Percentiles rank a stretch among this genome's conserved stretches.
Evolutionary conservation across 35 echinoderm and acorn worm species (phyloP).

Genomic region (Holothuria glaberrima): DNA sequence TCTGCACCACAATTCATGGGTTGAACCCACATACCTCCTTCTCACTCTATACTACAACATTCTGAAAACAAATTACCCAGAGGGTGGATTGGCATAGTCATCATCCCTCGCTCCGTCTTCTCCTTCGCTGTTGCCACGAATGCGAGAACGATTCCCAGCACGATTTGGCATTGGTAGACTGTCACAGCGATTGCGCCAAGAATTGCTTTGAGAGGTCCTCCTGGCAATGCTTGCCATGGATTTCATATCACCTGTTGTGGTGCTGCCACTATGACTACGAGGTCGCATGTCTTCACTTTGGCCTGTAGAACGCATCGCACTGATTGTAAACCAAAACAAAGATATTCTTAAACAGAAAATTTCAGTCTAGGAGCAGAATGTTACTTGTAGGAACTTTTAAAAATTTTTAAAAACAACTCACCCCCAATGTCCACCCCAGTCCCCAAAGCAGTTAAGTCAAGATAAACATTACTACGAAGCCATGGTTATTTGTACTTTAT

Average conservation of each 20-base stretch:
- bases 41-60: background rate
- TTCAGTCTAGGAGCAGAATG: too few species aligned
- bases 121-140: slow-evolving; percentile 71
- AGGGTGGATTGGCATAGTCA: slow-evolving; percentile 74
- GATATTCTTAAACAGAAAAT: too few species aligned
- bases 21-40: too few species aligned
- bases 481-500: too few species aligned
- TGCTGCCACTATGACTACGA: slow-evolving; percentile 81
- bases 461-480: too few species aligned
- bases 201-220: slow-evolving; percentile 16
- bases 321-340: background rate
- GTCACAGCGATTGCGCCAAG: slow-evolving; percentile 86
- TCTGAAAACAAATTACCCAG: slow-evolving; percentile 29
- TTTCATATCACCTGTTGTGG: slow-evolving; percentile 47
- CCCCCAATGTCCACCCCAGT: too few species aligned
- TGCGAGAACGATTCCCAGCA: slow-evolving; percentile 23
- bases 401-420: too few species aligned
- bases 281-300: slow-evolving; percentile 93
- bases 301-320: slow-evolving; percentile 87
- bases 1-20: too few species aligned
- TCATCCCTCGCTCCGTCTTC: slow-evolving; percentile 70
- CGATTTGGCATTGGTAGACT: slow-evolving; percentile 78
- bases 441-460: too few species aligned
- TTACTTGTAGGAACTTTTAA: too few species aligned
- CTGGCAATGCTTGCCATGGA: slow-evolving; percentile 3